Percentiles rank a stretch among this genome's conserved stretches.
phyloP scores from a whole-genome alignment of 2,113 vertebrate species.

The Pampusana beccarii region DNA sequence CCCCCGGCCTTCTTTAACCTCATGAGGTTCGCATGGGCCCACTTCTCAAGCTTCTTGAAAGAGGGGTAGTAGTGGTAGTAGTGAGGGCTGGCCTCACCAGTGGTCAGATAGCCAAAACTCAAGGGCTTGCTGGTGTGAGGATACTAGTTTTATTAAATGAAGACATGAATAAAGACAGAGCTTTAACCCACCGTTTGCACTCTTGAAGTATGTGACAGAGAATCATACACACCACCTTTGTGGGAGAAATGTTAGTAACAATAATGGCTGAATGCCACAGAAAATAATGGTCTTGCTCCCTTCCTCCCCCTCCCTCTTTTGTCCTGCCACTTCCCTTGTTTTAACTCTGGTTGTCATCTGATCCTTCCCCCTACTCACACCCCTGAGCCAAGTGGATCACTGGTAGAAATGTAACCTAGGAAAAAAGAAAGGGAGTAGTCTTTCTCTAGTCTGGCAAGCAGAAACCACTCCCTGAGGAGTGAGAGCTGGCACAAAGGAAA shows the following conservation, averaged over 20 bases:
- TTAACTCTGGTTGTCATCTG: not conserved
- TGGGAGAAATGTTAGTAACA: not conserved
- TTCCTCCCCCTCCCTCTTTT: constrained; percentile 23
- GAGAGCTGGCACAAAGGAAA: not conserved
- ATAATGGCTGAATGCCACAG: constrained; percentile 4
- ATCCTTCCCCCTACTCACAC: not conserved
- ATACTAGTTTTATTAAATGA: not conserved
- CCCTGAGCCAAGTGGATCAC: not conserved
- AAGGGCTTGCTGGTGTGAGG: not conserved
- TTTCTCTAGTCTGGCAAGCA: not conserved
- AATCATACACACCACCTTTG: not conserved
- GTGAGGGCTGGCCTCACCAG: not conserved
- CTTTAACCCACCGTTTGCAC: not conserved
- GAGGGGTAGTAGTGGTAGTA: not conserved
- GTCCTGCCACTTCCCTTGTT: constrained; percentile 18
- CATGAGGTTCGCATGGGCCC: too few species aligned
- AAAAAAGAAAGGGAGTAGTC: not conserved
- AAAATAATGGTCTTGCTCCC: not conserved
- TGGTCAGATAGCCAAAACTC: not conserved
- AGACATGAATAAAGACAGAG: not conserved
- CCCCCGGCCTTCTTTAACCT: too few species aligned
- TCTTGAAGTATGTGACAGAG: not conserved
- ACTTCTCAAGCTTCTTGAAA: too few species aligned
- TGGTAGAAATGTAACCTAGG: not conserved
- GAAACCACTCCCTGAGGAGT: not conserved